Evolutionary conservation across 1,140 invertebrate genomes (phyloP), one percentile per base, ranked within the genome.

Genomic region (Drosophila burlai): DNA sequence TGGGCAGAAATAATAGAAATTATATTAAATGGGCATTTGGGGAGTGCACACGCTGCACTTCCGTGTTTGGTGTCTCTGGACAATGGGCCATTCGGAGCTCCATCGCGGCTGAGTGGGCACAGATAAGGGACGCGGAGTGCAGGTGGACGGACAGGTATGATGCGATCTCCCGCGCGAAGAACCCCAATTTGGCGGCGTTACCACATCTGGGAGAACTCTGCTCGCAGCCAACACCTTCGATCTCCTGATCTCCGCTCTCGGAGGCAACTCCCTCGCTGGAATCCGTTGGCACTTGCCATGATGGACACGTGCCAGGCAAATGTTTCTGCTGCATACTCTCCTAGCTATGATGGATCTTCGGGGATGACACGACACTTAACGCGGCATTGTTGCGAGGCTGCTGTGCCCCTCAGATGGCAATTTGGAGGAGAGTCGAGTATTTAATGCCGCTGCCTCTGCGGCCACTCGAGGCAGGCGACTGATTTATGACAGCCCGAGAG

Each of bases 1-100:
- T 81, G 86, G 83, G 76, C 84, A 83, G 60, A 83, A 87, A 87
- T 87, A 87, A 89, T 84, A 89, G 84, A 89, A 87, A 87, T 87
- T 87, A 89, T 87, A 89, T 87, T 80, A 87, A 87, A 87, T 87
- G 84, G 84, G 80, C 81, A 89, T 83, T 87, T 81, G 69, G 84
- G 84, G 84, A 87, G 84, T 87, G 80, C 85, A 68, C 75, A 77
- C 46, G 75, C 69, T 72, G 77, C 55, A 84, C 84, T 89, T 85
- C 83, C 82, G 82, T 80, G 77, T 84, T 84, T 80, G 73, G 76
- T 67, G 64, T 63, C 60, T 57, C 45, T 52, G 74, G 66, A 90
- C 84, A 87, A 87, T 90, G 85, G 84, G 61, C 83, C 76, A 87
- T 87, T 87, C 59, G 47, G 26, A 63, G 50, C 29, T 47, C 16